Evolutionary conservation across 2,113 vertebrate genomes (phyloP), one percentile per base, ranked within the genome.

Genomic region (Cairina moschata): DNA sequence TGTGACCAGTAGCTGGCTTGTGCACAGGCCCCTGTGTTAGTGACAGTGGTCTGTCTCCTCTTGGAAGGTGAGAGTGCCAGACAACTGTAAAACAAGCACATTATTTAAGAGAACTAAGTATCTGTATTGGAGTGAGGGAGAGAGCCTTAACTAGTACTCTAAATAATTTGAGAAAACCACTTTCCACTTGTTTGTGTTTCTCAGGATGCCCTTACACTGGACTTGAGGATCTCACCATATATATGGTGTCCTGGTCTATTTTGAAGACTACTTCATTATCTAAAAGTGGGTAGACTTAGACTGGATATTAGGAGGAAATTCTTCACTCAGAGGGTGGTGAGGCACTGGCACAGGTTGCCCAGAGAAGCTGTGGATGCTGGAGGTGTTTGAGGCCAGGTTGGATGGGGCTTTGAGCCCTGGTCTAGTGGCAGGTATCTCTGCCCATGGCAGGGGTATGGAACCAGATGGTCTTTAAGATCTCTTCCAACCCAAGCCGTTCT

Each of bases 51-150:
- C 40, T 77, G 36, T 68, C 0, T 0, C 29, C 58, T 54, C 48
- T 71, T 66, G 75, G 50, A 54, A 60, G 77, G 58, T 65, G 13
- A 75, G n/a, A 50, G 16, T 31, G 26, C 44, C 38, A 21, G 67
- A 50, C 26, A 75, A 67, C 32, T 25, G 3, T 34, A 56, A 86
- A 71, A 60, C 7, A 25, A 63, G 38, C 20, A n/a, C 17, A 3
- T 4, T 56, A 38, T 6, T 18, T 20, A 69, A 3, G 25, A 40
- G 42, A 78, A 44, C 1, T 0, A 20, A 79, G 42, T 9, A 21
- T 58, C 38, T 73, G 17, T 73, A 32, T 22, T 0, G 0, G 46
- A 55, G n/a, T 0, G 0, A 73, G 28, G 28, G 7, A 6, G n/a
- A 32, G 65, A 81, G 25, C 29, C 48, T 52, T 62, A 56, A 36